phyloP scores from a whole-genome alignment of 2,113 vertebrate genomes.

The Psettodes erumei region DNA sequence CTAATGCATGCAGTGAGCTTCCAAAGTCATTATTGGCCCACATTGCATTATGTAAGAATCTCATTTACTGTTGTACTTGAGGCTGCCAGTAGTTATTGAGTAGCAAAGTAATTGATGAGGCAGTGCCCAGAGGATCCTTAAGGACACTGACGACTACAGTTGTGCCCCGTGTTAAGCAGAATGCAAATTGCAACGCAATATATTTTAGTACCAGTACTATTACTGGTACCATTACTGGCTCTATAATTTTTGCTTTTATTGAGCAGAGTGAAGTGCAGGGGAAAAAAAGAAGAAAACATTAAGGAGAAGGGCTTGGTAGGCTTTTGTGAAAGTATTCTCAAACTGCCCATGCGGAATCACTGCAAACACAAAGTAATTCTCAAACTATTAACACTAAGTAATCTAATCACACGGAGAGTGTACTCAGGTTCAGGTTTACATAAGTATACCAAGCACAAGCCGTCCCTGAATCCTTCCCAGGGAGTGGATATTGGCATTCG shows the following conservation, averaged over 20 bases:
- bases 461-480: conserved; percentile 1
- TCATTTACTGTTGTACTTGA: conserved; percentile 72
- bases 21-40: conserved; percentile 49
- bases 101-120: conserved; percentile 70
- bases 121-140: conserved; percentile 59
- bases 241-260: conserved; percentile 17
- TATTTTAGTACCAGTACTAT: conserved; percentile 19
- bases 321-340: conserved; percentile 12
- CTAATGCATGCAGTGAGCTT: conserved; percentile 46
- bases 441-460: not conserved
- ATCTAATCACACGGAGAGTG: conserved; percentile 25
- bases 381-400: conserved; percentile 14
- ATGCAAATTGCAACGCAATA: conserved; percentile 42
- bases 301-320: not conserved
- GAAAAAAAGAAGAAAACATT: not conserved
- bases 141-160: conserved; percentile 58
- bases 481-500: conserved; percentile 14
- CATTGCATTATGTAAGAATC: conserved; percentile 58
- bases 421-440: not conserved
- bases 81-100: conserved; percentile 70
- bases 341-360: not conserved
- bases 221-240: not conserved
- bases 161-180: conserved; percentile 44
- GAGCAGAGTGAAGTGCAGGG: not conserved
- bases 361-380: conserved; percentile 17